These are phyloP conservation scores for Phymatocera aterrima DNA, from an alignment of 2,888 invertebrate genomes.

Conservation along the genomic window DNA sequence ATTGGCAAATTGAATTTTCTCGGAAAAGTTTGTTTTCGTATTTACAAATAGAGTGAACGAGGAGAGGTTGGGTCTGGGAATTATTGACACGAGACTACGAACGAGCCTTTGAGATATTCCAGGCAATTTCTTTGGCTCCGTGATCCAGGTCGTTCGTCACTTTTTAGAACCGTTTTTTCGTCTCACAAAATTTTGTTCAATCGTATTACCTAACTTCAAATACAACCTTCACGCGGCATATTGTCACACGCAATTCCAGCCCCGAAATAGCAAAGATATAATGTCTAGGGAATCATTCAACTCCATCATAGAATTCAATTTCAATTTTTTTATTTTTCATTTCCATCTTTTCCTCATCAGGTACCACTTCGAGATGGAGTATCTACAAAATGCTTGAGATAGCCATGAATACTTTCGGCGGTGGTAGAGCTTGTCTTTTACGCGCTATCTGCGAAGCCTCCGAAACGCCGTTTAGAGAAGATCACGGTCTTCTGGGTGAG, in stretches of 20 bases:
- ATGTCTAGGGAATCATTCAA: background rate
- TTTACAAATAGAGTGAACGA: slow-evolving; percentile 10
- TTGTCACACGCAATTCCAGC: background rate
- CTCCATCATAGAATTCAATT: background rate
- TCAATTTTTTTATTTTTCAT: background rate
- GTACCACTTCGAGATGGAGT: slow-evolving; percentile 75
- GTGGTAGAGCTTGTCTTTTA: slow-evolving; percentile 81
- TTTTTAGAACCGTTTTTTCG: background rate
- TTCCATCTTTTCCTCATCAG: background rate
- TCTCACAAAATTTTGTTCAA: background rate
- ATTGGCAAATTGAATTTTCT: slow-evolving; percentile 39
- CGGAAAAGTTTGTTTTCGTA: slow-evolving; percentile 42
- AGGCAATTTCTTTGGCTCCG: background rate
- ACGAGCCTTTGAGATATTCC: background rate
- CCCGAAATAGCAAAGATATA: background rate
- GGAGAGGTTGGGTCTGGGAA: slow-evolving; percentile 13
- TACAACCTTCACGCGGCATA: background rate
- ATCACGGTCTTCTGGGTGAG: slow-evolving; percentile 85
- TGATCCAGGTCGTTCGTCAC: slow-evolving; percentile 15
- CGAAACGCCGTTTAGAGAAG: slow-evolving; percentile 81
- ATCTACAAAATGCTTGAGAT: slow-evolving; percentile 81
- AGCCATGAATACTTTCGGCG: slow-evolving; percentile 73
- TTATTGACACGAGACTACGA: slow-evolving; percentile 29
- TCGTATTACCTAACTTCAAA: slow-evolving; percentile 1
- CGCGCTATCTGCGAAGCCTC: slow-evolving; percentile 88